These are phyloP conservation scores for Drosophila bipectinata DNA, from an alignment of 1,140 invertebrate species.

Conservation along the genomic window DNA sequence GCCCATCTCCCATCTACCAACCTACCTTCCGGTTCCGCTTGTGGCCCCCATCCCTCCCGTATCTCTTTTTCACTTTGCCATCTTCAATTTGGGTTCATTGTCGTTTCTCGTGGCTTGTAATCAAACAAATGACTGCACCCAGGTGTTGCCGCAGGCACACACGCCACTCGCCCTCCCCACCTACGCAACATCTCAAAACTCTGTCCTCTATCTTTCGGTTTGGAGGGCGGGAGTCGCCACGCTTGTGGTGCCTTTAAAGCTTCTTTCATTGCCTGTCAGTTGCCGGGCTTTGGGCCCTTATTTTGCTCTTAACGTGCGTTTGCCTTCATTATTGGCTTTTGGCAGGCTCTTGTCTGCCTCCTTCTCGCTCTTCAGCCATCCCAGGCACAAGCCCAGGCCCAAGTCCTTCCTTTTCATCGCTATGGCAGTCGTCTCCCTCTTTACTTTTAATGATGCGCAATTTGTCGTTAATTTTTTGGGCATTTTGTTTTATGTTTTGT, in stretches of 20 bases:
- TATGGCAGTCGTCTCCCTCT: constrained; percentile 16
- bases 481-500: constrained; percentile 77
- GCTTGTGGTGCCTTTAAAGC: constrained; percentile 25
- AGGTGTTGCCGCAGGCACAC: constrained; percentile 54
- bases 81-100: constrained; percentile 49
- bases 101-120: constrained; percentile 65
- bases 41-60: background rate
- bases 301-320: constrained; percentile 35
- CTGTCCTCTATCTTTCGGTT: background rate
- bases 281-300: constrained; percentile 16
- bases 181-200: background rate
- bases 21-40: background rate
- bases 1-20: too few species aligned
- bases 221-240: background rate
- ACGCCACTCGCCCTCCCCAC: constrained; percentile 6
- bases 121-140: constrained; percentile 76
- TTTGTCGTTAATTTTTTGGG: constrained; percentile 79
- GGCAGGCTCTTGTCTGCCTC: constrained; percentile 28
- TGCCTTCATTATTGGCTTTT: constrained; percentile 52
- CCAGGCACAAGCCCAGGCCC: background rate
- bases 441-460: constrained; percentile 77
- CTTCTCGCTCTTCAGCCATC: too few species aligned
- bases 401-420: background rate
- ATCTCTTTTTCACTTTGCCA: constrained; percentile 24
- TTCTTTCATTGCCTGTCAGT: constrained; percentile 45